These are phyloP conservation scores for Sorex maritimensis DNA, from an alignment of 2,797 vertebrate species.

Conservation along the genomic window DNA sequence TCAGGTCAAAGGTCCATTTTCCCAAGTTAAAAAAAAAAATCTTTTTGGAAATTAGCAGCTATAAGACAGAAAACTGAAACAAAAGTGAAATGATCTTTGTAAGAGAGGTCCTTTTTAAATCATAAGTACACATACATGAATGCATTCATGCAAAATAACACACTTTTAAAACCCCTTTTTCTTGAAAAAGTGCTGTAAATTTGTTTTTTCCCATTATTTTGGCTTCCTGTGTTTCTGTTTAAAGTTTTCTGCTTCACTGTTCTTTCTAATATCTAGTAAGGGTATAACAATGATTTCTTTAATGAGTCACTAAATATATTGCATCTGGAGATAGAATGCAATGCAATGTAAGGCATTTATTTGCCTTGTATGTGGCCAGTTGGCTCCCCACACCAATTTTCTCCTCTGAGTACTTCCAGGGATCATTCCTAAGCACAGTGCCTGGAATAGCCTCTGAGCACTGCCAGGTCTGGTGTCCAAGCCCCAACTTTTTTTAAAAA, in stretches of 20 bases:
- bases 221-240: not conserved
- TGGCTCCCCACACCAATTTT: too few relatives aligned
- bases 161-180: constrained; percentile 32
- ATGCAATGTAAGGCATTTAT: too few relatives aligned
- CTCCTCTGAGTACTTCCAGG: too few relatives aligned
- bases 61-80: not conserved
- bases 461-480: too few relatives aligned
- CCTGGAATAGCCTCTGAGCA: too few relatives aligned
- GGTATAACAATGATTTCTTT: not conserved
- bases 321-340: too few relatives aligned
- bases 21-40: constrained; percentile 1
- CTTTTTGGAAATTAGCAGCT: constrained; percentile 42
- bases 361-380: too few relatives aligned
- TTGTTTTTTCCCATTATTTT: constrained; percentile 39
- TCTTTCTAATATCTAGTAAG: not conserved
- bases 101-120: not conserved
- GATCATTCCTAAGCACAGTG: too few relatives aligned
- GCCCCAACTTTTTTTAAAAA: too few relatives aligned
- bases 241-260: not conserved
- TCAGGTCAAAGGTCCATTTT: too few relatives aligned
- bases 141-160: not conserved
- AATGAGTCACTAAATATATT: too few relatives aligned
- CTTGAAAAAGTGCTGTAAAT: constrained; percentile 27
- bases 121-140: not conserved
- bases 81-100: constrained; percentile 17